Evolutionary conservation across 1,140 invertebrate genomes (phyloP).

Genomic region (Lepidurus apus): DNA sequence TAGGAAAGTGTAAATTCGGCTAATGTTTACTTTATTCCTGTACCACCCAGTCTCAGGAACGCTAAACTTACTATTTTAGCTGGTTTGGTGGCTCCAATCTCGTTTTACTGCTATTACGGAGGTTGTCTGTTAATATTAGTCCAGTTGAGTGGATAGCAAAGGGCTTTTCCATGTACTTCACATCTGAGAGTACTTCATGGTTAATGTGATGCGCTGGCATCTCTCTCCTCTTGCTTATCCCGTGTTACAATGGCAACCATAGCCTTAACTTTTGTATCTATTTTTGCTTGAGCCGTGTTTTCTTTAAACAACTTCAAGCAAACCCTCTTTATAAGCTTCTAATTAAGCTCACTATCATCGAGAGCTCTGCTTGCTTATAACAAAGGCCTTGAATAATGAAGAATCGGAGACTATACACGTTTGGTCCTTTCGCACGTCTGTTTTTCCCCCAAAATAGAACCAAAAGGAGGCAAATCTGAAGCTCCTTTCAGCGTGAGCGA

Average conservation of each 20-base stretch:
- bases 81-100: background rate
- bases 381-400: background rate
- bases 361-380: background rate
- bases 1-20: too few relatives aligned
- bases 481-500: background rate
- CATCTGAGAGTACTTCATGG: conserved; percentile 21
- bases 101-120: conserved; percentile 15
- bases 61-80: too few relatives aligned
- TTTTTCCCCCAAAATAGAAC: too few relatives aligned
- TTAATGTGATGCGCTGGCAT: conserved; percentile 11
- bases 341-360: background rate
- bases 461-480: too few relatives aligned
- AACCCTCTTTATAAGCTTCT: background rate
- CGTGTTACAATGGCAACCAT: background rate
- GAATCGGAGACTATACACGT: background rate
- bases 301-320: background rate
- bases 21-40: too few relatives aligned
- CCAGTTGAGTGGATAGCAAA: conserved; percentile 21
- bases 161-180: conserved; percentile 18
- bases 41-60: too few relatives aligned
- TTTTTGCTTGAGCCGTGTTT: background rate
- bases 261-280: too few relatives aligned
- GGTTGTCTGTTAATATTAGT: conserved; percentile 12
- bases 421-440: too few relatives aligned
- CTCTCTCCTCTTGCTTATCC: background rate